These are phyloP conservation scores for Archocentrus centrarchus DNA, from an alignment of 2,113 vertebrate species.

Conservation along the genomic window DNA sequence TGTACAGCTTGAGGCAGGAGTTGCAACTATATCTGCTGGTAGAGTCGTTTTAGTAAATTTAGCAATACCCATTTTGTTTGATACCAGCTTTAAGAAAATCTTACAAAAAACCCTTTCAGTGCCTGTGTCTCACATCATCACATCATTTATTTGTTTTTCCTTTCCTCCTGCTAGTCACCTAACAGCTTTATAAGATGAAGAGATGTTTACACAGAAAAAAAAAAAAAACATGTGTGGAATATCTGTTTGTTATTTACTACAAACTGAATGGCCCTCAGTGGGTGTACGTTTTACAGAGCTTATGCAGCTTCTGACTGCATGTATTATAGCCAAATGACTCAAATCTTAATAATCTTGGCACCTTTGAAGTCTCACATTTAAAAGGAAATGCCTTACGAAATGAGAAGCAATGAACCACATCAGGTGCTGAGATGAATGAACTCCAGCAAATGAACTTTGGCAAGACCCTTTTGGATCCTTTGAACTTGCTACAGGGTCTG, in stretches of 20 bases:
- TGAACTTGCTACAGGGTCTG: conserved; percentile 77
- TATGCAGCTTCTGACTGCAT: conserved; percentile 4
- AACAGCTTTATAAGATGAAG: neutral
- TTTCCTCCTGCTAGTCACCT: neutral
- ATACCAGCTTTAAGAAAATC: conserved; percentile 26
- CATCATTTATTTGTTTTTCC: neutral
- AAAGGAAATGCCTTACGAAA: conserved; percentile 56
- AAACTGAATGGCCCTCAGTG: neutral
- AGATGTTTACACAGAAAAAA: neutral
- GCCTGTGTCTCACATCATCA: neutral
- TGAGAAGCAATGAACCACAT: conserved; percentile 62
- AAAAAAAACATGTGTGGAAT: neutral
- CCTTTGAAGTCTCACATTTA: conserved; percentile 69
- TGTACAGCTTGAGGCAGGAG: conserved; percentile 40
- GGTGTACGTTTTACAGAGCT: neutral
- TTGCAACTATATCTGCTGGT: conserved; percentile 22
- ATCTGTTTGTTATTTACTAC: neutral
- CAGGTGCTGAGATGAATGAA: conserved; percentile 75
- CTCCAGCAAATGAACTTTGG: conserved; percentile 72
- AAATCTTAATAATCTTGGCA: conserved; percentile 21
- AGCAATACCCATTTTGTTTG: conserved; percentile 14
- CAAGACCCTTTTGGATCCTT: conserved; percentile 73
- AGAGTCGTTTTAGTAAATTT: conserved; percentile 24
- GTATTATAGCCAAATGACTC: conserved; percentile 28
- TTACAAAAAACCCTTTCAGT: neutral